phyloP scores from a whole-genome alignment of 2,888 invertebrate genomes.

The Diploptera punctata region DNA sequence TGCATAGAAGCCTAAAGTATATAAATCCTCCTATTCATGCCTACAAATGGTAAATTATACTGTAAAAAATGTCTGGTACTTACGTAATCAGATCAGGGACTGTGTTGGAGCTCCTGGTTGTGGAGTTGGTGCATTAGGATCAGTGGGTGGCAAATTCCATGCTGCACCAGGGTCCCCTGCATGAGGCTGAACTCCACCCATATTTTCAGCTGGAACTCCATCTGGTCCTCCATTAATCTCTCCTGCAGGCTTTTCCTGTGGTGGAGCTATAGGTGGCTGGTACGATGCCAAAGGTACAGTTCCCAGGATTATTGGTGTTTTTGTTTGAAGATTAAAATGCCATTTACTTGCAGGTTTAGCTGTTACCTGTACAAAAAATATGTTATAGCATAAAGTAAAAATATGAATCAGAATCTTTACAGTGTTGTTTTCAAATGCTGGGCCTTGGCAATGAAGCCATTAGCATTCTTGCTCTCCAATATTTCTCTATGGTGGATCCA shows the following conservation, averaged over 20 bases:
- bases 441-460: too few relatives aligned
- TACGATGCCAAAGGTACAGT: constrained; percentile 69
- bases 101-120: not conserved
- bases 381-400: too few relatives aligned
- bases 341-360: constrained; percentile 68
- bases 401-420: too few relatives aligned
- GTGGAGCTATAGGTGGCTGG: constrained; percentile 42
- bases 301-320: constrained; percentile 74
- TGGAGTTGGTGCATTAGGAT: not conserved
- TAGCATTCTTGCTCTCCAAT: too few relatives aligned
- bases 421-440: too few relatives aligned
- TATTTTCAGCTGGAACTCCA: not conserved
- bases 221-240: constrained; percentile 47
- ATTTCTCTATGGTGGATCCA: too few relatives aligned
- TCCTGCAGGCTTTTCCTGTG: constrained; percentile 56
- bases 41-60: too few relatives aligned
- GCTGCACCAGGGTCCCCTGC: not conserved
- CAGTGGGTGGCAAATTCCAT: constrained; percentile 16
- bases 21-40: too few relatives aligned
- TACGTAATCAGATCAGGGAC: too few relatives aligned
- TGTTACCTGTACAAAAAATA: constrained; percentile 59
- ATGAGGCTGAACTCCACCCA: not conserved
- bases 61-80: too few relatives aligned
- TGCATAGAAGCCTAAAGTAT: too few relatives aligned
- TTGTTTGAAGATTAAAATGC: constrained; percentile 69